Base-by-base conservation (phyloP, 2,113 vertebrate genomes). In the Odocoileus hemionus region DNA sequence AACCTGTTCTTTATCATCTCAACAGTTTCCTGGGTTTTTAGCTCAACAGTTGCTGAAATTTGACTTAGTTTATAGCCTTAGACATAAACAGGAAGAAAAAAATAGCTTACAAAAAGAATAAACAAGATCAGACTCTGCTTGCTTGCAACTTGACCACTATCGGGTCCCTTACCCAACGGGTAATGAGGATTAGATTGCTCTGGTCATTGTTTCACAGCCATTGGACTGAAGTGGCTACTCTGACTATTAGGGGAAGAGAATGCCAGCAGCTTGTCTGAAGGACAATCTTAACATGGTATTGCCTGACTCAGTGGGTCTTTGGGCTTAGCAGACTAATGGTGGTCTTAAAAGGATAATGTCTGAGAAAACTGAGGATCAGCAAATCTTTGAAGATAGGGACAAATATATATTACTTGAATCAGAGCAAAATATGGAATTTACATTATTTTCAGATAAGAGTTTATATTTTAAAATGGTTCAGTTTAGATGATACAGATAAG, bases 141-240 rank as follows among this genome's bases (percentile, higher is more conserved):
- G 33, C 36, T 74, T 47, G 6, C 47, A 23, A 43, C 2, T 4
- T 54, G 6, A 26, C 4, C 33, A 28, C 4, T 55, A 23, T 67
- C 21, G 26, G 3, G 3, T n/a, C 19, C 5, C 6, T 50, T 33
- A 5, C 2, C 84, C n/a, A 52, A 1, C 3, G 1, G 23, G 7
- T 23, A 4, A 30, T 13, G 26, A 5, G 15, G n/a, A 9, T 52
- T 23, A 36, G 4, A 15, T 50, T 2, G 4, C n/a, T 60, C 28
- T 86, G 3, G 4, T 47, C 21, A 4, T 0, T 16, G 7, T 78
- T 86, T 80, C 43, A 21, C 28, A 83, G 30, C 13, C 39, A 28
- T 54, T 10, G 43, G 6, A 36, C 23, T 17, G 33, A 47, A 33
- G 23, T 52, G 15, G 50, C 1, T 36, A 36, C 28, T 47, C 25